These are phyloP conservation scores for Erythrolamprus reginae DNA, from an alignment of 2,113 vertebrate genomes.

Conservation along the genomic window DNA sequence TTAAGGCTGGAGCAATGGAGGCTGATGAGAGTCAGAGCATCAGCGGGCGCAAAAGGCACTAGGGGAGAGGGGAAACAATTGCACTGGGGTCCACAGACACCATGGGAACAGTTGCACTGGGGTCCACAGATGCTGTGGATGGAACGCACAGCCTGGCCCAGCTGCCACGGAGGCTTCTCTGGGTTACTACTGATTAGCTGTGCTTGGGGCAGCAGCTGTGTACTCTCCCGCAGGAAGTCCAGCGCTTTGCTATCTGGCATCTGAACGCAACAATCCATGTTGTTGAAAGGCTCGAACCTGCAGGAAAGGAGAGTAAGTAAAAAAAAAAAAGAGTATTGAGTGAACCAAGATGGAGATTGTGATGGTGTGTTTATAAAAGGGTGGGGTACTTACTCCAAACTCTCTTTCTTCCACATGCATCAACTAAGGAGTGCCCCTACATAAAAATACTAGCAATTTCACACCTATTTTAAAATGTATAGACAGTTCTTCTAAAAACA, in stretches of 20 bases:
- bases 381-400: background rate
- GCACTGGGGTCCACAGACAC: background rate
- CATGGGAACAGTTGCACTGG: background rate
- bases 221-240: slow-evolving; percentile 72
- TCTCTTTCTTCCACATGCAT: background rate
- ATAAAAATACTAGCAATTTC: background rate
- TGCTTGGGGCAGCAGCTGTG: slow-evolving; percentile 26
- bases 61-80: background rate
- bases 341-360: background rate
- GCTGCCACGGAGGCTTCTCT: background rate
- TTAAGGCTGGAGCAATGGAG: slow-evolving; percentile 68
- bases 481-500: background rate
- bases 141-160: background rate
- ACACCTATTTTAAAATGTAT: background rate
- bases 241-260: slow-evolving; percentile 52
- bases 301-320: background rate
- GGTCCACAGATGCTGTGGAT: background rate
- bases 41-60: slow-evolving; percentile 54
- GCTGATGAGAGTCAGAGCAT: slow-evolving; percentile 71
- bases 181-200: background rate
- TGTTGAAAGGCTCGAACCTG: background rate
- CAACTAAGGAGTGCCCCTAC: background rate
- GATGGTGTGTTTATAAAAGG: background rate
- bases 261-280: slow-evolving; percentile 32
- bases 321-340: background rate